Base-by-base conservation (phyloP, 2,888 invertebrate species). In the Hirtodrosophila histrioides region DNA sequence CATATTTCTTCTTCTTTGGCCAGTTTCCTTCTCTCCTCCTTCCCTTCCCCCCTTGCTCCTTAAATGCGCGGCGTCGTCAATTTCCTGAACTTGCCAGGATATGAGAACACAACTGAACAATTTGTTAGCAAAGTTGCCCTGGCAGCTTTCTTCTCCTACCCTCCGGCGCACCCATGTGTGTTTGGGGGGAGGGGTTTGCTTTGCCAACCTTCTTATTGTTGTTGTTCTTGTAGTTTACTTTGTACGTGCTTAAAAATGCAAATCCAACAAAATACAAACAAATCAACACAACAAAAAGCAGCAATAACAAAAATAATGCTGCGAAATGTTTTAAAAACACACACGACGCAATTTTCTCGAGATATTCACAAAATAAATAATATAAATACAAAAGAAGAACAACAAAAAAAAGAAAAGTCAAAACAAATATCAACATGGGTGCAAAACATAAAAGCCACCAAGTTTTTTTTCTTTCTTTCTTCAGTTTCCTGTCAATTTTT, bases 161-260 rank as follows among this genome's bases (percentile, higher is more conserved):
- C 0, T 5, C 8, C 40, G n/a, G 10, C 7, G 33, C 27, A 17
- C 8, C 27, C 27, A 27, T 11, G 3, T 40, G n/a, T n/a, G n/a
- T n/a, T n/a, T n/a, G n/a, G n/a, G n/a, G n/a, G n/a, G n/a, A n/a
- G 54, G 61, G 67, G 78, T 81, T 75, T 72, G 81, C 45, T 66
- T 48, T 55, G 48, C 24, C 46, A 40, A 53, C 39, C 1, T 17
- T 17, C 17, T 1, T 17, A 33, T 37, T 45, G 31, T 37, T 37
- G 35, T 35, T 49, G 58, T 40, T 61, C 51, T 45, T 45, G 58
- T 31, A 41, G 39, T 44, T 58, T 17, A 51, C 57, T 71, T 70
- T 43, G 51, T 65, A 79, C 78, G 76, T 79, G 80, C 76, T 68
- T 57, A 65, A 84, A 84, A 84, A 79, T 79, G 85, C 79, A 81